Evolutionary conservation across 2,797 vertebrate genomes (phyloP).

Genomic region (Channa striata): DNA sequence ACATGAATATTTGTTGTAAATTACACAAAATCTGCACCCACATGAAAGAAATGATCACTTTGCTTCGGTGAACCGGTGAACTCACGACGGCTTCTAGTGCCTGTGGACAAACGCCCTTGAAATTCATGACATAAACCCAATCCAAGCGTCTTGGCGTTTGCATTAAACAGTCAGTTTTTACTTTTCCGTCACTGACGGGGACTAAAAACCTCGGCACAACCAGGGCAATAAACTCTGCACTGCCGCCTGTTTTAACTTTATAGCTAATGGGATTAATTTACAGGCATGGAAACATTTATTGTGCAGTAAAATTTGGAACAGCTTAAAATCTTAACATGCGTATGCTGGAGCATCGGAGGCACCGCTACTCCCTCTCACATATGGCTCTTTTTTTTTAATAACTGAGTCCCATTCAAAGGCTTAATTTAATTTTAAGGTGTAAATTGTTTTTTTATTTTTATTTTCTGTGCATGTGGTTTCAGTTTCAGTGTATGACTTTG

Average conservation of each 20-base stretch:
- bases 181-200: background rate
- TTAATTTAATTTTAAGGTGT: background rate
- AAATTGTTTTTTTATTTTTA: no score
- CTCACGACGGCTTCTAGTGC: background rate
- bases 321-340: slow-evolving; percentile 1
- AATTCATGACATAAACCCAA: background rate
- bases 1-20: slow-evolving; percentile 7
- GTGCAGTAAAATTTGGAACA: background rate
- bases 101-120: background rate
- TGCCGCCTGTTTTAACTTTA: background rate
- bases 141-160: slow-evolving; percentile 6
- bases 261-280: background rate
- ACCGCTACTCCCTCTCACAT: no score
- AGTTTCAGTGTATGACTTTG: background rate
- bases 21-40: background rate
- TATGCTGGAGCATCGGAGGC: background rate
- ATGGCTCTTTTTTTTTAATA: no score
- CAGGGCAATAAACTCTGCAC: background rate
- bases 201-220: background rate
- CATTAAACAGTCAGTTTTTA: background rate
- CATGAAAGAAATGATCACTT: slow-evolving; percentile 24
- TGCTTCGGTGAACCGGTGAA: background rate
- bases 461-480: no score
- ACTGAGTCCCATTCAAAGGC: no score
- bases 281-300: background rate